Percentiles rank a stretch among this genome's conserved stretches.
phyloP scores from a whole-genome alignment of 92 coral and sea anemone species.

The Phenganax subtilis region DNA sequence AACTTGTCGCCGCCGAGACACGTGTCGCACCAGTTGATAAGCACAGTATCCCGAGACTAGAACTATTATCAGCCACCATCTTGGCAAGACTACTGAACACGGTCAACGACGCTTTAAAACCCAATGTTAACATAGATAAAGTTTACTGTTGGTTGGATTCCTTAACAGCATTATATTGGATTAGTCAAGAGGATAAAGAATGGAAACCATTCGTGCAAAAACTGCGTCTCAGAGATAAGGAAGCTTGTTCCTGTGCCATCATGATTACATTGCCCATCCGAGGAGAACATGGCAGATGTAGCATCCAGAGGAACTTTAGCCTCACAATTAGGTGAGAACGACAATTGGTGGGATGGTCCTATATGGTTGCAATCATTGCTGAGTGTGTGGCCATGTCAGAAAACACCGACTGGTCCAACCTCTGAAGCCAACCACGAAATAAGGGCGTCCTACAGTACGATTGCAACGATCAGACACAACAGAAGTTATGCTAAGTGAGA shows the following conservation, averaged over 20 bases:
- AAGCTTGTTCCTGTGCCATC: constrained; percentile 11
- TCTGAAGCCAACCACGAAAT: neutral
- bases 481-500: no score
- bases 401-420: constrained; percentile 15
- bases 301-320: constrained; percentile 42
- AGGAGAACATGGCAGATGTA: constrained; percentile 45
- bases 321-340: constrained; percentile 10
- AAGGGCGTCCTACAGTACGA: no score
- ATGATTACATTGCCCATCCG: constrained; percentile 44
- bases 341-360: constrained; percentile 46
- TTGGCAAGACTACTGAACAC: no score
- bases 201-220: constrained; percentile 56
- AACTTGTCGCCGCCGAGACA: no score
- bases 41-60: no score
- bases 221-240: constrained; percentile 47
- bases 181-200: constrained; percentile 36
- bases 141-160: no score
- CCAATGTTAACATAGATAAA: no score
- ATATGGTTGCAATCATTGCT: constrained; percentile 28
- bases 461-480: no score
- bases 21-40: no score
- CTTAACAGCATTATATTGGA: neutral
- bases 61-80: no score
- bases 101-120: no score
- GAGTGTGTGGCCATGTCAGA: constrained; percentile 34